Conservation (phyloP, 92 coral and sea anemone species). For the Zoanthus sansibaricus region DNA sequence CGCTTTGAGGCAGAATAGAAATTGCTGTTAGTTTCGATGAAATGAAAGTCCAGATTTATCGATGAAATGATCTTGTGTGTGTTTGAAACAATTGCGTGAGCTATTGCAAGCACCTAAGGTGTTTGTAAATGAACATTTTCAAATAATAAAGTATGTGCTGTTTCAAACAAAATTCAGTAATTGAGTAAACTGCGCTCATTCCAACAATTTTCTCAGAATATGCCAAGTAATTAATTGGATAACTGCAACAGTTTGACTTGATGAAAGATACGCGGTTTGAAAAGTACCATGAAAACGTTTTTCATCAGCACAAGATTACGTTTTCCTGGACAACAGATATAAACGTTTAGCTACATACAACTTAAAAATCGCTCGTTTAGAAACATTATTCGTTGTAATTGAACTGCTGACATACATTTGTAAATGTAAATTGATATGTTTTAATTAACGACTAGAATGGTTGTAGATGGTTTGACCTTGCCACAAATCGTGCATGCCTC, state of each 20-base stretch:
- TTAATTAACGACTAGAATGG: constrained; percentile 11
- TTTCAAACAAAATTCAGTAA: not conserved
- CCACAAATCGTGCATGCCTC: constrained; percentile 28
- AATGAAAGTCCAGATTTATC: constrained; percentile 26
- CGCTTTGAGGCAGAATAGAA: constrained; percentile 10
- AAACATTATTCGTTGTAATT: too few relatives aligned
- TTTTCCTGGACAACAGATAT: not conserved
- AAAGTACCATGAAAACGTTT: constrained; percentile 11
- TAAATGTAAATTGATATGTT: constrained; percentile 37
- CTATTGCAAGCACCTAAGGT: not conserved
- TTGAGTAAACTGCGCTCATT: constrained; percentile 10
- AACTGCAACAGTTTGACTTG: constrained; percentile 46
- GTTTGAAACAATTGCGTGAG: constrained; percentile 16
- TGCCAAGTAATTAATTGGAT: constrained; percentile 43
- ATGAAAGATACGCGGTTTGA: constrained; percentile 36
- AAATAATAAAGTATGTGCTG: not conserved
- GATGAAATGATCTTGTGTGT: constrained; percentile 5
- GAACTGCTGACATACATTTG: too few relatives aligned
- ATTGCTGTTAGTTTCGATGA: constrained; percentile 38
- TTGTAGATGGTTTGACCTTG: constrained; percentile 26
- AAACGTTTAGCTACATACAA: not conserved
- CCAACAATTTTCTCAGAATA: constrained; percentile 17
- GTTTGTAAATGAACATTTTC: not conserved
- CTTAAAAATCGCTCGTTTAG: constrained; percentile 15
- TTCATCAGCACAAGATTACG: not conserved